Base-by-base conservation (phyloP, 2,888 invertebrate genomes). In the Tetrapedia diversipes region DNA sequence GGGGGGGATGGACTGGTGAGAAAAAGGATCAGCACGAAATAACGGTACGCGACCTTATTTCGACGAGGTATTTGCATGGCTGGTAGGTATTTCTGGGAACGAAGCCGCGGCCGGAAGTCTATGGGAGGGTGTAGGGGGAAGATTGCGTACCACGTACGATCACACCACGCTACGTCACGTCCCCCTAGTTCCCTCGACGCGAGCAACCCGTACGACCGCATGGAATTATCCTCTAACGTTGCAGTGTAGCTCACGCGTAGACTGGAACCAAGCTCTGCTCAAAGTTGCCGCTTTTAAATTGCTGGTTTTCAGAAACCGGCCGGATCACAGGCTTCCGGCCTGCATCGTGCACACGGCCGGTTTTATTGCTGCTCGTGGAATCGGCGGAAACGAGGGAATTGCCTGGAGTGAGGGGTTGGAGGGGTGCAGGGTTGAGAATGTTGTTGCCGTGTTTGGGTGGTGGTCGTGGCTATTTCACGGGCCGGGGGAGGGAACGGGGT, bases 61-160 rank as follows among this genome's bases (percentile, higher is more conserved):
- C 82, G 65, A 77, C 49, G 70, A 74, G 78, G 80, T 82, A 84
- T 84, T 84, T 82, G 84, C 83, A 82, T 82, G 74, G 72, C 72
- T 82, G 65, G 64, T 57, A 64, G 82, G 80, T 82, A 84, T 84
- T 84, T 77, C 67, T 69, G 49, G 73, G 39, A 64, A 61, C 64
- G 79, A 63, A 72, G 43, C 41, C 57, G 59, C 56, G 45, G 24
- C 57, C 45, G 45, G 53, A 29, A 66, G 71, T 29, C 39, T 43
- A 16, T 24, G 45, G 49, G 41, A 59, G 22, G 56, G 37, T n/a
- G n/a, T 27, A 41, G 34, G 45, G 24, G 41, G 45, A 63, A 72
- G 68, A 64, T 79, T 74, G 70, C 79, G 69, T 79, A 69, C 63
- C 77, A 41, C 57, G 68, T 72, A 65, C 68, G 69, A 16, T 63